Percentiles rank a stretch among this genome's conserved stretches.
phyloP scores from a whole-genome alignment of 2,797 vertebrate genomes.

The Takifugu ocellatus region DNA sequence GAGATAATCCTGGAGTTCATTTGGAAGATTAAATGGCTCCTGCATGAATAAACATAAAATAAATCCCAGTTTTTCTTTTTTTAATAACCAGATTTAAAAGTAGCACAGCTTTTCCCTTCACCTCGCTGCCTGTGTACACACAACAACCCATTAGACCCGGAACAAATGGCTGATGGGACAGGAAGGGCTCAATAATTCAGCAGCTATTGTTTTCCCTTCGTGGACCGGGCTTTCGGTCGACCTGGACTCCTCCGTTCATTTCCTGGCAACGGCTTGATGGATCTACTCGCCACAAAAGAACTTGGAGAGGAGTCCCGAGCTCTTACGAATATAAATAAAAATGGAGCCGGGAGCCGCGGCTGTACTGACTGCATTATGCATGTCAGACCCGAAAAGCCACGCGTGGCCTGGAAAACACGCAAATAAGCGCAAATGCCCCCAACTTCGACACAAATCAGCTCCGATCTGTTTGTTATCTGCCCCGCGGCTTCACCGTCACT shows the following conservation, averaged over 20 bases:
- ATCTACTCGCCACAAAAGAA: conserved; percentile 50
- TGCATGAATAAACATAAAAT: neutral
- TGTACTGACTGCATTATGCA: conserved; percentile 30
- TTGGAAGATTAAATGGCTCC: conserved; percentile 9
- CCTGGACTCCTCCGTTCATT: conserved; percentile 68
- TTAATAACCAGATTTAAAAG: neutral
- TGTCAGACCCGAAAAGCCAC: conserved; percentile 35
- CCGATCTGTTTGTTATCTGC: conserved; percentile 58
- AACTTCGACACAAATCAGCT: conserved; percentile 61
- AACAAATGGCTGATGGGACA: conserved; percentile 70
- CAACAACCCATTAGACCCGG: conserved; percentile 65
- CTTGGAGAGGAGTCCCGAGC: conserved; percentile 45
- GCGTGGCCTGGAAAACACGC: conserved; percentile 25
- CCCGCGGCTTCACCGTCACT: conserved; percentile 62
- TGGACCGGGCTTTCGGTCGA: conserved; percentile 65
- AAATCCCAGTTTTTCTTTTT: conserved; percentile 18
- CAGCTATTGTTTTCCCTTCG: conserved; percentile 76
- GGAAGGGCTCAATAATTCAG: conserved; percentile 79
- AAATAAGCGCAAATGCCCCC: conserved; percentile 27
- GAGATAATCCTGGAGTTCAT: neutral
- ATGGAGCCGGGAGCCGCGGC: conserved; percentile 35
- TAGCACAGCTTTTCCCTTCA: conserved; percentile 17
- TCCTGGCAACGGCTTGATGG: conserved; percentile 59
- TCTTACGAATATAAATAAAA: conserved; percentile 54
- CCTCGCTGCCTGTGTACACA: conserved; percentile 60